A percentile compares a stretch with the other conserved stretches of the same genome.
These are phyloP conservation scores for Chromobotia macracanthus DNA, from an alignment of 2,797 vertebrate species.

Conservation along the genomic window DNA sequence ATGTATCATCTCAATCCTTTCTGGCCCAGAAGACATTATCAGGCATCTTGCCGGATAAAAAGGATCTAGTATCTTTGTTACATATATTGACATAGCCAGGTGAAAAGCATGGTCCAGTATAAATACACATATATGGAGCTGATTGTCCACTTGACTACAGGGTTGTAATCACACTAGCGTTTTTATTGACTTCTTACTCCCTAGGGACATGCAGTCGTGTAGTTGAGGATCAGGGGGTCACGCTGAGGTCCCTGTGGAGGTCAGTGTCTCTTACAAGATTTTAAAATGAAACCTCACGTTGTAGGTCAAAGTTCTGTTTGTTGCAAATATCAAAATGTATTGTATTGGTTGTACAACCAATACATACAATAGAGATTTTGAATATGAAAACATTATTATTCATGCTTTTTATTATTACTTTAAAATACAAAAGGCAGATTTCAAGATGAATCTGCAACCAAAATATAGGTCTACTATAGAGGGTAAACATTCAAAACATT, in stretches of 20 bases:
- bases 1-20: no score
- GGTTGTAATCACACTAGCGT: conserved; percentile 26
- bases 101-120: conserved; percentile 22
- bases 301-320: neutral
- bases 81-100: neutral
- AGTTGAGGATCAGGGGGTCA: conserved; percentile 58
- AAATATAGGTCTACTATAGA: no score
- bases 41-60: no score
- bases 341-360: no score
- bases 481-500: neutral
- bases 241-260: conserved; percentile 51
- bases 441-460: no score
- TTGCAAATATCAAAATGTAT: conserved; percentile 18
- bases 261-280: conserved; percentile 49
- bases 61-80: no score
- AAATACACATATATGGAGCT: conserved; percentile 35
- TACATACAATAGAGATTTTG: neutral
- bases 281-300: conserved; percentile 60
- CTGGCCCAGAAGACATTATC: no score
- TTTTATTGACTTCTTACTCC: conserved; percentile 59
- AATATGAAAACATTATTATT: no score
- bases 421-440: no score
- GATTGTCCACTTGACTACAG: conserved; percentile 50
- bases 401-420: no score
- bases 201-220: conserved; percentile 42